Evolutionary conservation across 2,113 vertebrate genomes (phyloP).

Genomic region (Prunella fulvescens): DNA sequence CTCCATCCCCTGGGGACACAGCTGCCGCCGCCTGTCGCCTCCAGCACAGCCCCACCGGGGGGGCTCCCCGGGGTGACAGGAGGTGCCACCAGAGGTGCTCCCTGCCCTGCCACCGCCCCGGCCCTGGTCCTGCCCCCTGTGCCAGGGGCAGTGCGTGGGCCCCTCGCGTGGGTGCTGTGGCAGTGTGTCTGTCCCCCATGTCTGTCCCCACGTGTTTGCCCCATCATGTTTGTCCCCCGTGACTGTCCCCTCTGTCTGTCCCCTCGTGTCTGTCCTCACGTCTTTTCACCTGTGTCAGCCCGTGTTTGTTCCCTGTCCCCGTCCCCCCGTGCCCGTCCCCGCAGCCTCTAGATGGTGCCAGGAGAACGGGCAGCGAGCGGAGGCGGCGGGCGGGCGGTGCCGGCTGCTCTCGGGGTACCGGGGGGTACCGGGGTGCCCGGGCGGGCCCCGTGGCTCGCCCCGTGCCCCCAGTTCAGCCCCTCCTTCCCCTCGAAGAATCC

Average conservation of each 20-base stretch:
- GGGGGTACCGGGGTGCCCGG: not conserved
- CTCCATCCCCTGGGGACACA: not conserved
- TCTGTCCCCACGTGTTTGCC: not conserved
- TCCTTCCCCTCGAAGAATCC: not conserved
- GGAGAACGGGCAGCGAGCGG: conserved; percentile 17
- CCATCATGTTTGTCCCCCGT: not conserved
- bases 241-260: not conserved
- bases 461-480: not conserved
- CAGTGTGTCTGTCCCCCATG: not conserved
- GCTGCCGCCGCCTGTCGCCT: not conserved
- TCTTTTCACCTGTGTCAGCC: not conserved
- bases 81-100: not conserved
- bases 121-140: not conserved
- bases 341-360: conserved; percentile 61
- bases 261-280: too few species aligned
- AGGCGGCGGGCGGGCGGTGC: not conserved
- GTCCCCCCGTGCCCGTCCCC: not conserved
- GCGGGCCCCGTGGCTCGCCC: not conserved
- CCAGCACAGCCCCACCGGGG: not conserved
- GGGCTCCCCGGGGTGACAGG: not conserved
- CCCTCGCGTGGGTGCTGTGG: not conserved
- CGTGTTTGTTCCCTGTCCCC: not conserved
- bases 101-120: not conserved
- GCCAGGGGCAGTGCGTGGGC: not conserved
- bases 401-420: not conserved